A percentile compares a stretch with the other conserved stretches of the same genome.
Conservation (phyloP, 2,113 vertebrate genomes). For the Hipposideros armiger region DNA sequence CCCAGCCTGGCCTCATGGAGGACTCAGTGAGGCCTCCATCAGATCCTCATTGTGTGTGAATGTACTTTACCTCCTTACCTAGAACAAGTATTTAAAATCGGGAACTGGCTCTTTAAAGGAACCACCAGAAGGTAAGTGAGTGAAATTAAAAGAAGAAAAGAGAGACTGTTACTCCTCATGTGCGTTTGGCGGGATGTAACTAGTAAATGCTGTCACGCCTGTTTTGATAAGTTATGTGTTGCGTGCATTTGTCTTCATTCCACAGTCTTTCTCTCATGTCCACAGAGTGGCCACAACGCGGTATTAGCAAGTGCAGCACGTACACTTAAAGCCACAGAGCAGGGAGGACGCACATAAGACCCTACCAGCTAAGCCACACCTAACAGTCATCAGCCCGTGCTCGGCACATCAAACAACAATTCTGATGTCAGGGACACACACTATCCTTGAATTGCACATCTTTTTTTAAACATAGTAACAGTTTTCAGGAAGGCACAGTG, state of each 20-base stretch:
- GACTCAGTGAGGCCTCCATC: background rate
- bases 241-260: background rate
- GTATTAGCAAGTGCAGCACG: background rate
- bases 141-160: background rate
- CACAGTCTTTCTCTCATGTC: background rate
- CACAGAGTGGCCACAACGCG: accelerated
- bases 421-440: background rate
- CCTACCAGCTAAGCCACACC: background rate
- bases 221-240: background rate
- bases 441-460: background rate
- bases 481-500: background rate
- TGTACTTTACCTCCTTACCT: background rate
- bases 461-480: background rate
- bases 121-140: background rate
- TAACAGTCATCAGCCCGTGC: background rate
- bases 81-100: background rate
- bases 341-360: background rate
- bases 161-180: accelerated
- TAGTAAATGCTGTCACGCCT: background rate
- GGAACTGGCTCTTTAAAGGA: background rate
- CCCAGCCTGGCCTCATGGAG: accelerated
- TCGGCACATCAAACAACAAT: background rate
- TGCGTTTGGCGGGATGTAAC: accelerated
- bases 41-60: accelerated
- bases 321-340: background rate